Percentiles rank a stretch among this genome's conserved stretches.
phyloP scores from a whole-genome alignment of 1,140 invertebrate species.

The Heliconius congener region DNA sequence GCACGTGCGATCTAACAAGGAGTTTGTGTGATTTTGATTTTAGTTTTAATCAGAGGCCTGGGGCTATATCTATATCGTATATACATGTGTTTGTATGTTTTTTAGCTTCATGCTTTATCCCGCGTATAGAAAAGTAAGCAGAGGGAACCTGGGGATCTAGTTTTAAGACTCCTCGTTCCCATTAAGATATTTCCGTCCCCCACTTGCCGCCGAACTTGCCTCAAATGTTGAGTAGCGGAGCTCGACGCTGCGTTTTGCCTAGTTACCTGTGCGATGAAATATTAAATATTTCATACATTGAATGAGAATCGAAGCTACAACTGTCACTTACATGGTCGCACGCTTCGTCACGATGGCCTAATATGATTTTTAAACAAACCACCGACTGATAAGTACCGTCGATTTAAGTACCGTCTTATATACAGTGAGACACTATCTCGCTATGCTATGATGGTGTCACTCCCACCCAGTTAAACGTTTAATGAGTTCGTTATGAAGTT shows the following conservation, averaged over 20 bases:
- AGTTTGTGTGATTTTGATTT: neutral
- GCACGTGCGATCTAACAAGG: slow-evolving; percentile 43
- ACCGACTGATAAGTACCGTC: slow-evolving; percentile 14
- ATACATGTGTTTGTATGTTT: neutral
- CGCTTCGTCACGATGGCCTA: too few relatives aligned
- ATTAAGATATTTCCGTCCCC: neutral
- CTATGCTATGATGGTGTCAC: neutral
- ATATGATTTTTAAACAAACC: too few relatives aligned
- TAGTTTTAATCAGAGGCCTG: neutral
- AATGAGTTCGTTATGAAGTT: slow-evolving; percentile 74
- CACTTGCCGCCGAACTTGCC: neutral
- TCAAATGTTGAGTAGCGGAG: too few relatives aligned
- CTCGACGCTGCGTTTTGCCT: too few relatives aligned
- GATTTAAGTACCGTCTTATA: slow-evolving; percentile 43
- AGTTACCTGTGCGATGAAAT: too few relatives aligned
- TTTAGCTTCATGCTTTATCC: neutral
- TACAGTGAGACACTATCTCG: slow-evolving; percentile 41
- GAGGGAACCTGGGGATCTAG: neutral
- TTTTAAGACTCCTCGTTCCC: neutral
- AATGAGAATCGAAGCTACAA: too few relatives aligned
- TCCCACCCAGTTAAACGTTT: slow-evolving; percentile 35
- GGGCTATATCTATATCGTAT: neutral
- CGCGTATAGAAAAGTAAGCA: neutral
- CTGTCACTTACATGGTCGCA: too few relatives aligned
- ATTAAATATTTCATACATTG: too few relatives aligned